phyloP scores from a whole-genome alignment of 2,888 invertebrate species.

The Dynastes maya region DNA sequence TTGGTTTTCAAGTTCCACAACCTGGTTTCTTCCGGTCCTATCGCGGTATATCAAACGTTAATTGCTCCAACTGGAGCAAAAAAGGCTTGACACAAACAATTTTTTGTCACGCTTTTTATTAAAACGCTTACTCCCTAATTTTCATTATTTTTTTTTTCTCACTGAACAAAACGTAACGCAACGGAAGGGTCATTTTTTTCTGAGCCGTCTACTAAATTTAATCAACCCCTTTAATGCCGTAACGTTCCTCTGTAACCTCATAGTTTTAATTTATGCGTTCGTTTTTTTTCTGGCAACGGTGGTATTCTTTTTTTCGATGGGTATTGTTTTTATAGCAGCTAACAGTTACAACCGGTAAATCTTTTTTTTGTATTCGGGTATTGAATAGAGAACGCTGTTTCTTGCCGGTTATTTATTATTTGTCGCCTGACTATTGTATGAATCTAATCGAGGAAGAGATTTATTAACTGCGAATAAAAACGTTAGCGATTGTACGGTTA shows the following conservation, averaged over 20 bases:
- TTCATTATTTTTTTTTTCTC: constrained; percentile 18
- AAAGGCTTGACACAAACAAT: constrained; percentile 49
- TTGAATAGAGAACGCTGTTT: constrained; percentile 5
- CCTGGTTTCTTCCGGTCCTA: constrained; percentile 35
- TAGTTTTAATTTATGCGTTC: constrained; percentile 34
- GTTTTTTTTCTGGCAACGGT: not conserved
- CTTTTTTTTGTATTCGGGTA: constrained; percentile 27
- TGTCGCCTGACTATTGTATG: constrained; percentile 33
- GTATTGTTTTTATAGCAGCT: constrained; percentile 30
- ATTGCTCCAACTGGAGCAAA: constrained; percentile 41
- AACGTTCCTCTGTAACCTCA: not conserved
- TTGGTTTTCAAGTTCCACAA: constrained; percentile 38
- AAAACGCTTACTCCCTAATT: constrained; percentile 44
- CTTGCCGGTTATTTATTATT: constrained; percentile 32
- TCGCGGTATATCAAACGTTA: constrained; percentile 44
- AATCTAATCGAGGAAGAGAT: constrained; percentile 35
- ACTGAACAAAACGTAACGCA: not conserved
- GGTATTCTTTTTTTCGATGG: constrained; percentile 13
- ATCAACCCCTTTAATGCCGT: constrained; percentile 25
- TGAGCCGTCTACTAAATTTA: constrained; percentile 14
- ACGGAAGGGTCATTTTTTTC: constrained; percentile 34
- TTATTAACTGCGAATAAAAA: constrained; percentile 36
- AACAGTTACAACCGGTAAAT: constrained; percentile 44
- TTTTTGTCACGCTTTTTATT: constrained; percentile 31
- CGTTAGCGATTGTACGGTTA: constrained; percentile 21